Conservation (phyloP, 2,888 invertebrate genomes). For the Agrilus cyanescens region DNA sequence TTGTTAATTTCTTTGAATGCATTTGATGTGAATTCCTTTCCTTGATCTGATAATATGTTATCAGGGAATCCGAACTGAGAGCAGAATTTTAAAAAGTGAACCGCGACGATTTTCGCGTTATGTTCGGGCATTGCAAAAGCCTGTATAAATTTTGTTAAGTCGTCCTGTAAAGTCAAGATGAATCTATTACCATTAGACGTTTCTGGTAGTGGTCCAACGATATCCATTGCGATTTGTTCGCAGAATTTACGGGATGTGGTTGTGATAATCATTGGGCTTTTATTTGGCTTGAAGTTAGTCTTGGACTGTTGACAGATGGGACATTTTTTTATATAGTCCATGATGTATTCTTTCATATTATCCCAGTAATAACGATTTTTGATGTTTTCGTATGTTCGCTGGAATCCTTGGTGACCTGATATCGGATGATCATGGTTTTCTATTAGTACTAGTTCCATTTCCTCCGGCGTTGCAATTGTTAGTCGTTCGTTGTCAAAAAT, state of each 20-base stretch:
- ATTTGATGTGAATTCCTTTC: neutral
- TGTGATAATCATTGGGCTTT: neutral
- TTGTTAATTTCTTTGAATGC: conserved; percentile 7
- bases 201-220: conserved; percentile 18
- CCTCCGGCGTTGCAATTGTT: neutral
- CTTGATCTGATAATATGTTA: conserved; percentile 2
- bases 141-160: neutral
- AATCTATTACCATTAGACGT: conserved; percentile 23
- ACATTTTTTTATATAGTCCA: neutral
- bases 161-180: no score
- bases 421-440: neutral
- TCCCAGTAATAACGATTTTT: neutral
- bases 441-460: neutral
- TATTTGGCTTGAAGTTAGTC: neutral
- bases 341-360: neutral
- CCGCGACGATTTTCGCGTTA: neutral
- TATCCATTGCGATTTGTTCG: neutral
- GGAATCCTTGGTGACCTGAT: neutral
- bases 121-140: neutral
- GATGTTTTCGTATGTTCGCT: neutral
- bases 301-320: neutral
- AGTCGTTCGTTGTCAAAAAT: no score
- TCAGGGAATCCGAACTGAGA: neutral
- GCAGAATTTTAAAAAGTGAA: neutral
- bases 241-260: neutral